Base-by-base conservation (phyloP, 1,140 invertebrate genomes). In the Stegodyphus mimosarum region DNA sequence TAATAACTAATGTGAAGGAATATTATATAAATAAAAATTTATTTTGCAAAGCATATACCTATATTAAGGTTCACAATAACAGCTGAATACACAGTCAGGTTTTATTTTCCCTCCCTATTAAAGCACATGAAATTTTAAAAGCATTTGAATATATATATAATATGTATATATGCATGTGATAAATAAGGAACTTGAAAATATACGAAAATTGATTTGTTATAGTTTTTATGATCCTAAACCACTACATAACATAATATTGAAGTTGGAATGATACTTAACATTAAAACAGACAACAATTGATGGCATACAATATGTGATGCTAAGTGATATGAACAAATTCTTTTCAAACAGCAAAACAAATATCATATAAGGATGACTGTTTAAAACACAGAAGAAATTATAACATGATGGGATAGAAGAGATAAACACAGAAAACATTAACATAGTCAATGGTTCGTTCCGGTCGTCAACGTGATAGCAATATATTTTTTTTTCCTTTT, bases 401-500 rank as follows among this genome's bases (percentile, higher is more conserved):
- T 81, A 72, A 81, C 78, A 75, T 60, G 50, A 83, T 52, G 71
- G 71, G 71, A 74, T 67, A 83, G 55, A 33, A 33, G 33, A 60
- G 81, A 60, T 76, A 84, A 75, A 63, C 75, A 84, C 81, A 84
- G 55, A 84, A 64, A 84, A 83, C 63, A 84, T 76, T 55, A 84
- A 84, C 81, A 76, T 66, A 66, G 81, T 84, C 81, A 71, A 70
- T 75, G 64, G 69, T 50, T 76, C 81, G 52, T 75, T 84, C 81
- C 81, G 55, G 81, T 84, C 73, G 81, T 84, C 73, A 84, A 84
- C 81, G 73, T 69, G 81, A 76, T 84, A 84, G 63, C 81, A 69
- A 67, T 49, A 70, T 70, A 51, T 75, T 76, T 72, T 17, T 33
- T 33, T 33, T 33, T 33, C 33, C 3, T 33, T 33, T 33, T 33